phyloP scores from a whole-genome alignment of 2,888 invertebrate genomes.

The Monochamus alternatus region DNA sequence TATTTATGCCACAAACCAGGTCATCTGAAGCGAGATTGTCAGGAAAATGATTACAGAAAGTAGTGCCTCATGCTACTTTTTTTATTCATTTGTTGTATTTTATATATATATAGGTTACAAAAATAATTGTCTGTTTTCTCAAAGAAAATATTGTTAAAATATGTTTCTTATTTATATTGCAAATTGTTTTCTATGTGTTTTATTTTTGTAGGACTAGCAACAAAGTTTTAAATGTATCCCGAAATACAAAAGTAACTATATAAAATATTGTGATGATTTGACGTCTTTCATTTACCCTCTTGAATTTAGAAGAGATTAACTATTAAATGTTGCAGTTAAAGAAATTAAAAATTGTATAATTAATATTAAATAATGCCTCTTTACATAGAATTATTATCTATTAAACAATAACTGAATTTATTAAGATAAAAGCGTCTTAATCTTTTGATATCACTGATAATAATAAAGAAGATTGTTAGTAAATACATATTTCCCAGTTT shows the following conservation, averaged over 20 bases:
- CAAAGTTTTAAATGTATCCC: conserved; percentile 32
- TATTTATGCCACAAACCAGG: conserved; percentile 94
- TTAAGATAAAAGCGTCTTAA: too few species aligned
- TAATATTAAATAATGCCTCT: conserved; percentile 16
- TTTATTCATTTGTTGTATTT: conserved; percentile 53
- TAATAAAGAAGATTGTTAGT: too few species aligned
- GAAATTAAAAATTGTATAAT: conserved; percentile 23
- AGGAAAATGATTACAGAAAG: conserved; percentile 82
- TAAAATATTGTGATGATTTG: conserved; percentile 34
- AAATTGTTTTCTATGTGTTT: conserved; percentile 40
- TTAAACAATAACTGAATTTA: too few species aligned
- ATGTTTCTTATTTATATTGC: conserved; percentile 48
- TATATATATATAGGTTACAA: conserved; percentile 50
- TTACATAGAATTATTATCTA: conserved; percentile 23
- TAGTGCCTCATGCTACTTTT: conserved; percentile 55
- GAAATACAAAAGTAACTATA: conserved; percentile 26
- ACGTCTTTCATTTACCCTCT: conserved; percentile 25
- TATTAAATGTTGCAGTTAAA: neutral
- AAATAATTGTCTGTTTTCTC: conserved; percentile 32
- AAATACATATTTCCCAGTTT: too few species aligned
- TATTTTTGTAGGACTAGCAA: conserved; percentile 36
- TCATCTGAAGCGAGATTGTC: conserved; percentile 93
- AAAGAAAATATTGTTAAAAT: conserved; percentile 46
- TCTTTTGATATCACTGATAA: too few species aligned
- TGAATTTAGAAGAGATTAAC: conserved; percentile 23